Evolutionary conservation across 2,797 vertebrate genomes (phyloP), one percentile per base, ranked within the genome.

Genomic region (Cercopithecus diana): DNA sequence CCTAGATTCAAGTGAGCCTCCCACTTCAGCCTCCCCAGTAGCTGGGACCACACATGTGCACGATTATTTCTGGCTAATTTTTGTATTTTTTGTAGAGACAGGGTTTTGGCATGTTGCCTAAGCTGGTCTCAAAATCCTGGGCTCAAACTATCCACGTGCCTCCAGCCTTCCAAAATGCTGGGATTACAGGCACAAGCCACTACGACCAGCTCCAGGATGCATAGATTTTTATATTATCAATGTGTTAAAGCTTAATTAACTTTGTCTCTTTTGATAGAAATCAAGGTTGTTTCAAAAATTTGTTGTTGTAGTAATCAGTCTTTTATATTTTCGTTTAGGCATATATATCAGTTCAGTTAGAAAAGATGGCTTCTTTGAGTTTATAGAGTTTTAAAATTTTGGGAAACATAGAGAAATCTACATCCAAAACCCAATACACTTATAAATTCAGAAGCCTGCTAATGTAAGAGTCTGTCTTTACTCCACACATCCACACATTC

Each of bases 401-500:
- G 45, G 4, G 45, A 30, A 77, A 79, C 50, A 24, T 0, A 41
- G 5, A 33, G 22, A 94, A 84, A 28, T 2, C 10, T 70, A 11
- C 2, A 20, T 72, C 28, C 43, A 57, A 26, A 79, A 73, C n/a
- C 7, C 24, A 92, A 19, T 58, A 19, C 39, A 36, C 19, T 33
- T 2, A 43, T 72, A 58, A 61, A 43, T 83, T 72, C 24, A 11
- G 1, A 55, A 75, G 1, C 4, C 3, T 10, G 15, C 36, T 12
- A 28, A 24, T 77, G 28, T 33, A 28, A 36, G 10, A 28, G 17
- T 43, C 0, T 75, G 5, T 45, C 6, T 52, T 73, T 43, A 48
- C 13, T 8, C 3, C 2, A 67, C 5, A 64, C 1, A 20, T 11
- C 2, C 1, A 67, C 5, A 72, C 1, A 20, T 43, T 41, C 10